A percentile compares a stretch with the other conserved stretches of the same genome.
These are phyloP conservation scores for Glossosoma conforme DNA, from an alignment of 1,140 invertebrate genomes.

Conservation along the genomic window DNA sequence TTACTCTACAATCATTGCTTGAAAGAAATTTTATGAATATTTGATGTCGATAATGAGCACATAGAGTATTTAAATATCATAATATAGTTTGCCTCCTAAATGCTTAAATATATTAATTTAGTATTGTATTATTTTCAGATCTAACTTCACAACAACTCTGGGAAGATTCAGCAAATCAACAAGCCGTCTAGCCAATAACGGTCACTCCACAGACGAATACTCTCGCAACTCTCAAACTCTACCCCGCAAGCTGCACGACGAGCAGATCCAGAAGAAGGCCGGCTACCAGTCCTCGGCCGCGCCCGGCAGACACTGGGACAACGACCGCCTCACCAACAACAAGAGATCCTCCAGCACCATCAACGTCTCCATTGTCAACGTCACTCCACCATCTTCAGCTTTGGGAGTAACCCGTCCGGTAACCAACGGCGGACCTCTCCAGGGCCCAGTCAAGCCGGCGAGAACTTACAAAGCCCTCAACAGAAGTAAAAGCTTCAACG, in stretches of 20 bases:
- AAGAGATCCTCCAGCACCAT: conserved; percentile 62
- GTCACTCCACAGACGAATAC: conserved; percentile 52
- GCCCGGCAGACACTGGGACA: conserved; percentile 45
- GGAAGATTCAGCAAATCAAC: conserved; percentile 77
- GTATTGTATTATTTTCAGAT: conserved; percentile 49
- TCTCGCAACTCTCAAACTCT: conserved; percentile 70
- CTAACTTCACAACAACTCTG: conserved; percentile 58
- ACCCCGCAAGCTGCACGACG: conserved; percentile 62
- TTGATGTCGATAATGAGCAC: neutral
- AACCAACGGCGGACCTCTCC: conserved; percentile 41
- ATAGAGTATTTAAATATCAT: no score
- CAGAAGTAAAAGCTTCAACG: conserved; percentile 81
- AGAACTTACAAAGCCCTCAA: conserved; percentile 70
- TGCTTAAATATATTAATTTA: no score
- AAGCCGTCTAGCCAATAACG: conserved; percentile 57
- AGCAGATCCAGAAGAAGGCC: conserved; percentile 39
- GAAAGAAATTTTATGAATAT: neutral
- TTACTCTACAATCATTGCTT: no score
- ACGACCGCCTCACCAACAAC: conserved; percentile 45
- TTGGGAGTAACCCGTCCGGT: conserved; percentile 31
- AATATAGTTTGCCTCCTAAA: no score
- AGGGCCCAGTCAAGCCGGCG: conserved; percentile 65
- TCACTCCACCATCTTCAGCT: conserved; percentile 43
- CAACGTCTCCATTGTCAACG: conserved; percentile 70
- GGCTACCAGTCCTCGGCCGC: conserved; percentile 47